A percentile compares a stretch with the other conserved stretches of the same genome.
Conservation (phyloP, 2,888 invertebrate species). For the Lathronympha strigana region DNA sequence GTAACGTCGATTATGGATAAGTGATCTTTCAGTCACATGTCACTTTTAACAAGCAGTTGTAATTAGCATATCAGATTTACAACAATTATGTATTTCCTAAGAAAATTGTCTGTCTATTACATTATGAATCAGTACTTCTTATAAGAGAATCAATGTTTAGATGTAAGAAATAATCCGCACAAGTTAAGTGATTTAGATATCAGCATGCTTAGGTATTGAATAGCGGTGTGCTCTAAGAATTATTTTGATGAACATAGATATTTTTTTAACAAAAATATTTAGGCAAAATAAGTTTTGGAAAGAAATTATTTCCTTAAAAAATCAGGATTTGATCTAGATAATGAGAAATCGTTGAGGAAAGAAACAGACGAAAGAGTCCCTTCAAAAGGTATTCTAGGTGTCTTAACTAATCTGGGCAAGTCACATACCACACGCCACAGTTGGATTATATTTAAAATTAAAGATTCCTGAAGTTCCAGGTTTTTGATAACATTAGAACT, state of each 20-base stretch:
- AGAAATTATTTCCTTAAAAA: no score
- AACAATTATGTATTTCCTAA: not conserved
- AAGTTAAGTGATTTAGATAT: conserved; percentile 14
- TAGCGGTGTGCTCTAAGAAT: not conserved
- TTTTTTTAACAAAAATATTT: not conserved
- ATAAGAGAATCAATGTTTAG: not conserved
- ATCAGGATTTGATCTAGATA: no score
- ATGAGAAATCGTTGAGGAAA: no score
- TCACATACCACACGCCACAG: no score
- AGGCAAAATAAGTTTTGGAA: no score
- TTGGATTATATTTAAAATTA: no score
- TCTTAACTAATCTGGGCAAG: no score
- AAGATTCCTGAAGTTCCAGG: no score
- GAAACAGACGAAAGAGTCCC: no score
- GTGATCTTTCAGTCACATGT: not conserved
- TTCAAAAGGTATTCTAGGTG: no score
- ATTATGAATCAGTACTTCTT: not conserved
- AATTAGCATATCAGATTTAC: conserved; percentile 5
- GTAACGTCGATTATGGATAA: not conserved
- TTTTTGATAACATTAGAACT: no score
- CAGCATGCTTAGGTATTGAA: not conserved
- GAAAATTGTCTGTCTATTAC: not conserved
- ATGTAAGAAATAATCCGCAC: conserved; percentile 10
- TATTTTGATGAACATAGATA: not conserved
- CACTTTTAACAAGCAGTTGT: not conserved